Base-by-base conservation (phyloP, 2,888 invertebrate genomes). In the Apotomis turbidana region DNA sequence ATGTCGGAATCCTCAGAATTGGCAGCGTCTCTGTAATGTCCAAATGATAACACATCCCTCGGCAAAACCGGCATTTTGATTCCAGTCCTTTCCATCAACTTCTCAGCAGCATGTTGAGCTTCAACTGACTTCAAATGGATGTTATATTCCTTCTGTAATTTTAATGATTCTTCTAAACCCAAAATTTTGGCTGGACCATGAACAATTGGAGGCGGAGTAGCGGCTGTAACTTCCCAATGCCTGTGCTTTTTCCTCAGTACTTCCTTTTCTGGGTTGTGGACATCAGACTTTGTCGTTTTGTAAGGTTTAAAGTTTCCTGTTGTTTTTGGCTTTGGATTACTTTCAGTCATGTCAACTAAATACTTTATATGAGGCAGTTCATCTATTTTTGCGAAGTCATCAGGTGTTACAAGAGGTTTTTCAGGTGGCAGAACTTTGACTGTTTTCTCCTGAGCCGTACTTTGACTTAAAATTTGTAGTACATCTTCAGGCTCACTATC, bases 181-280 rank as follows among this genome's bases (percentile, higher is more conserved):
- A 95, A 82, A 12, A 90, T 74, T 85, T 95, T 94, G 3, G 89
- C 90, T 51, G 94, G 90, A 67, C 94, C 94, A 78, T 95, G 93
- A 55, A 95, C 79, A 55, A 90, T 94, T 0, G 92, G 90, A 0
- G 95, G 95, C 54, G 95, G 95, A 6, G 95, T 95, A 5, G 95
- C 95, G 12, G 95, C 94, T 0, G 95, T 95, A 5, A 94, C 90
- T 85, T 95, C 95, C 95, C 95, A 95, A 78, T 94, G 78, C 81
- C 93, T 93, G 76, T 91, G 86, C 77, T 91, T 94, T 71, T 93
- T 93, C 46, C 94, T 86, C 0, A 80, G 72, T 64, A 90, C 89
- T 79, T 95, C 95, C 78, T 94, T 95, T 68, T 85, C 85, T 27
- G 95, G 94, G 78, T 94, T 90, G 74, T 94, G 95, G 3, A 94